Conservation (phyloP, 2,113 vertebrate species). For the Noturus placidus region DNA sequence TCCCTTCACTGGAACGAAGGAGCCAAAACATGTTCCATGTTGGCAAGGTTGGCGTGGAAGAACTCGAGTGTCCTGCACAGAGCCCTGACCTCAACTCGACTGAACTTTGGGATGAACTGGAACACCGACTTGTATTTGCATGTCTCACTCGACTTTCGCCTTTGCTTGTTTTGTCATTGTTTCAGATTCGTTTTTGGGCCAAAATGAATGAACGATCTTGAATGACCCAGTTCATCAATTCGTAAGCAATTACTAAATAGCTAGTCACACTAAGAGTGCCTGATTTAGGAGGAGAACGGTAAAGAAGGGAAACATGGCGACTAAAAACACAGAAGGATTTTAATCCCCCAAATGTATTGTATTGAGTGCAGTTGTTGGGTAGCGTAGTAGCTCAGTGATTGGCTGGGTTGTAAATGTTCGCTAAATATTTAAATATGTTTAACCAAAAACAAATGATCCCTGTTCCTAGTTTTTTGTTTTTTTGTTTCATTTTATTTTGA, state of each 20-base stretch:
- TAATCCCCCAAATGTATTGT: neutral
- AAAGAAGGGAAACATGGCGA: neutral
- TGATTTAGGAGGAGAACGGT: neutral
- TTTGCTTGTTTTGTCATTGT: neutral
- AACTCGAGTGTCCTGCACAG: neutral
- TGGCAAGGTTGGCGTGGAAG: neutral
- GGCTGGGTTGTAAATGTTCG: neutral
- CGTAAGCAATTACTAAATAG: neutral
- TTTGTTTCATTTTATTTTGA: neutral
- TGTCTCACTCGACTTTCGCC: neutral
- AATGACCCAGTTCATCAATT: neutral
- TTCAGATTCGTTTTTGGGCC: neutral
- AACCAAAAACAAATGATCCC: neutral
- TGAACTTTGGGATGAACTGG: neutral
- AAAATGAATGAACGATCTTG: neutral
- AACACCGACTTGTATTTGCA: neutral
- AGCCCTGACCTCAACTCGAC: neutral
- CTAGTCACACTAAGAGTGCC: neutral
- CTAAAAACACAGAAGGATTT: neutral
- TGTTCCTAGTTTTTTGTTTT: neutral
- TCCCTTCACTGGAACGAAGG: neutral
- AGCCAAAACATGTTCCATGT: neutral
- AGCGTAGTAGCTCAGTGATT: neutral
- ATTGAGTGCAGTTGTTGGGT: neutral
- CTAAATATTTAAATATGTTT: neutral